These are phyloP conservation scores for Prinia subflava DNA, from an alignment of 2,113 vertebrate species.

Conservation along the genomic window DNA sequence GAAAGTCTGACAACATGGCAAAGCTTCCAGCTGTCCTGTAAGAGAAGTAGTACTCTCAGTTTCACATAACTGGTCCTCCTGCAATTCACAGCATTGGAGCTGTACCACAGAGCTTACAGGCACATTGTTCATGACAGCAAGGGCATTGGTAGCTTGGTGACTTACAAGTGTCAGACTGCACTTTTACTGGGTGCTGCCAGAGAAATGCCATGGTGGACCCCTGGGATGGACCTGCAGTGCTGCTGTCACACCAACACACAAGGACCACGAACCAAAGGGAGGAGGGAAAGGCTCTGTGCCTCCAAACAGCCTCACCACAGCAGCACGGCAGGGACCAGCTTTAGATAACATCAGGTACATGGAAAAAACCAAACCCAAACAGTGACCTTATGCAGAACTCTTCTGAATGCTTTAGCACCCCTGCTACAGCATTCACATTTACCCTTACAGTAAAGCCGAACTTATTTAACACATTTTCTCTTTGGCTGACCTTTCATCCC, in stretches of 20 bases:
- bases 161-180: not conserved
- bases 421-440: not conserved
- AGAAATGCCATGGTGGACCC: not conserved
- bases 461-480: not conserved
- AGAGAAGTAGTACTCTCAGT: not conserved
- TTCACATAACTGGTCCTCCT: not conserved
- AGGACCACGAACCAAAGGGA: rapidly evolving
- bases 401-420: not conserved
- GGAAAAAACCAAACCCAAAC: too few relatives aligned
- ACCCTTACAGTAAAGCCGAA: not conserved
- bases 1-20: not conserved
- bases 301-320: not conserved
- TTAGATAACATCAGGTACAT: not conserved
- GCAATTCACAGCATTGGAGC: not conserved
- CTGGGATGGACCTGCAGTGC: not conserved
- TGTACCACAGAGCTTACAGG: not conserved
- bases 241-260: not conserved
- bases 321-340: not conserved
- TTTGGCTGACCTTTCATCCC: not conserved
- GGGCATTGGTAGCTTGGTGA: not conserved
- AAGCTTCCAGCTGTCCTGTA: not conserved
- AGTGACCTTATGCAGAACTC: not conserved
- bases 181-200: not conserved
- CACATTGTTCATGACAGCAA: not conserved
- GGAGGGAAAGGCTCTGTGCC: rapidly evolving